phyloP scores from a whole-genome alignment of 2,797 vertebrate genomes.

The Micropoecilia bifurca region DNA sequence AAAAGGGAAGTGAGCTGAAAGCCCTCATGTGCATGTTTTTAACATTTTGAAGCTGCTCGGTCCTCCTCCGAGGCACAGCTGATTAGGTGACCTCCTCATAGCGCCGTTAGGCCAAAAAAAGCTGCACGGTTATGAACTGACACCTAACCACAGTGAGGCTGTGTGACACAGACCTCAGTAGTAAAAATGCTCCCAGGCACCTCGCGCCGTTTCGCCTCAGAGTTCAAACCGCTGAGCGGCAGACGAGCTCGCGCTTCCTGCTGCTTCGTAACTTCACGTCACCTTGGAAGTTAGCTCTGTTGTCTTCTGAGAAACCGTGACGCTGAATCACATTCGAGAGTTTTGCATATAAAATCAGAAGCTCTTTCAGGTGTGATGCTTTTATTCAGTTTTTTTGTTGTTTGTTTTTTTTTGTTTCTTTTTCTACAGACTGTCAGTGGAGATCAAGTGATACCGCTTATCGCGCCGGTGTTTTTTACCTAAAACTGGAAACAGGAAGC shows the following conservation, averaged over 20 bases:
- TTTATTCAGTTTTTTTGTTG: not conserved
- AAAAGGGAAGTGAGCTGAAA: not conserved
- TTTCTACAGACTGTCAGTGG: not conserved
- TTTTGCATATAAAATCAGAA: not conserved
- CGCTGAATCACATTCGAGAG: not conserved
- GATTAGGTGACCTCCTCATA: not conserved
- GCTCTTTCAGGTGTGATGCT: not conserved
- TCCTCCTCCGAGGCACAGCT: not conserved
- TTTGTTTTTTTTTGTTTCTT: too few relatives aligned
- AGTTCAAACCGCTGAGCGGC: slow-evolving; percentile 27
- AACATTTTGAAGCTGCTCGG: not conserved
- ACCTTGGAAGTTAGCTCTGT: slow-evolving; percentile 6
- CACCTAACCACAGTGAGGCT: slow-evolving; percentile 3
- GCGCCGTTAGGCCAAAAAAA: not conserved
- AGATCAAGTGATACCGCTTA: slow-evolving; percentile 6
- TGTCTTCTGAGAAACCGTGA: not conserved
- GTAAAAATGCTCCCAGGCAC: slow-evolving; percentile 11
- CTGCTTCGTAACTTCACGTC: slow-evolving; percentile 13
- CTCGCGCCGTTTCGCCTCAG: slow-evolving; percentile 15
- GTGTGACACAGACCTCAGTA: slow-evolving; percentile 16
- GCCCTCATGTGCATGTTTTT: not conserved
- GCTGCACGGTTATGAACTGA: slow-evolving; percentile 9
- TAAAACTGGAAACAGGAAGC: slow-evolving; percentile 67
- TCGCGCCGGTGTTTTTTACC: slow-evolving; percentile 22
- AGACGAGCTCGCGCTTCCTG: slow-evolving; percentile 29